These are phyloP conservation scores for Hozukius guyotensis DNA, from an alignment of 2,797 vertebrate genomes.

Conservation along the genomic window DNA sequence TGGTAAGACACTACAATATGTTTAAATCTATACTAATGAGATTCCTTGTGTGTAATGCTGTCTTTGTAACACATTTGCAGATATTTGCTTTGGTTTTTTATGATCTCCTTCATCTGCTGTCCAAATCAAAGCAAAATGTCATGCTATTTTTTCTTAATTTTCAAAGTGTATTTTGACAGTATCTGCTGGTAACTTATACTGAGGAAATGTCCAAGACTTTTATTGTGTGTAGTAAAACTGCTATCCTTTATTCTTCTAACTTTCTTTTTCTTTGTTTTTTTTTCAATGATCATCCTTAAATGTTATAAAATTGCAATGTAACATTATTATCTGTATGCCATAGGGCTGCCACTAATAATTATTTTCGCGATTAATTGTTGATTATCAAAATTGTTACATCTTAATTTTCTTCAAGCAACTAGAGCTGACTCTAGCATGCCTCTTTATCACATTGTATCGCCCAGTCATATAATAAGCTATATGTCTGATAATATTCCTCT, in stretches of 20 bases:
- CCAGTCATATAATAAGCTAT: background rate
- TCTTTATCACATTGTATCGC: background rate
- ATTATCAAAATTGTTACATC: background rate
- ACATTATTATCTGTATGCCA: background rate
- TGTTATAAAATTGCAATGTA: background rate
- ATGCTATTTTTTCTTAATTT: background rate
- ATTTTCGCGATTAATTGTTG: background rate
- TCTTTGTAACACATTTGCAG: background rate
- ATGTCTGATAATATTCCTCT: background rate
- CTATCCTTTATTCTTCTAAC: background rate
- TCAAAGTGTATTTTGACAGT: background rate
- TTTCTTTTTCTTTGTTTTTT: background rate
- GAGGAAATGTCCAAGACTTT: background rate
- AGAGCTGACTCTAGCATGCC: background rate
- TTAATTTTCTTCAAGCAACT: background rate
- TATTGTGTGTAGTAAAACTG: background rate
- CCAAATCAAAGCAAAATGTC: too few species aligned
- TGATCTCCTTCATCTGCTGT: too few species aligned
- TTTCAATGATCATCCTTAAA: background rate
- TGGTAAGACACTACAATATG: slow-evolving; percentile 81
- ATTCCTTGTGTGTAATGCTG: background rate
- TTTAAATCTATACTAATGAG: background rate
- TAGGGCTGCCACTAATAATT: background rate
- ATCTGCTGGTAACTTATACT: background rate
- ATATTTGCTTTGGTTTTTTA: background rate